Evolutionary conservation across 2,113 vertebrate genomes (phyloP).

Genomic region (Heterochromis multidens): DNA sequence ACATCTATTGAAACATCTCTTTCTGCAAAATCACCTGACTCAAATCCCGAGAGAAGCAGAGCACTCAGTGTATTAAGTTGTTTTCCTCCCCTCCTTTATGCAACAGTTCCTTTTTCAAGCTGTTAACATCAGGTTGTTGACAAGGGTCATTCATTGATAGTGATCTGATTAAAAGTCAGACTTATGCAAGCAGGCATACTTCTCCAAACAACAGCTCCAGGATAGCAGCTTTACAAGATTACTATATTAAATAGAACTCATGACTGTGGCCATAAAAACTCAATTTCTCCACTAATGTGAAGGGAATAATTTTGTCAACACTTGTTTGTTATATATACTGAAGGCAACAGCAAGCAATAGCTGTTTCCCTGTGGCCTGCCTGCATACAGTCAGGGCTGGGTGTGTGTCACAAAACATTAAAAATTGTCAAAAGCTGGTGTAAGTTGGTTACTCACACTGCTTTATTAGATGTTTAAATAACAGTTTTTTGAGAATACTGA

Average conservation of each 20-base stretch:
- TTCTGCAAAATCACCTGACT: constrained; percentile 11
- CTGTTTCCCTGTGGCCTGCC: background rate
- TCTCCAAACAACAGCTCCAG: constrained; percentile 17
- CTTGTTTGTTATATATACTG: background rate
- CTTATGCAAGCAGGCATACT: constrained; percentile 52
- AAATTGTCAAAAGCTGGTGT: accelerated
- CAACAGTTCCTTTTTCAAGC: constrained; percentile 36
- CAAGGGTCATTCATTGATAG: constrained; percentile 31
- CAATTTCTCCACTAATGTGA: constrained; percentile 7
- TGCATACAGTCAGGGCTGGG: background rate
- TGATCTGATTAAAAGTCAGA: constrained; percentile 56
- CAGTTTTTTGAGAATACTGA: background rate
- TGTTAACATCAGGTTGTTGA: constrained; percentile 34
- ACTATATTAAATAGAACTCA: constrained; percentile 39
- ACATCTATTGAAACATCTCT: background rate
- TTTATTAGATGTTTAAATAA: background rate
- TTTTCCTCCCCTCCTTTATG: constrained; percentile 43
- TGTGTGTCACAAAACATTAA: background rate
- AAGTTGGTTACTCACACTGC: background rate
- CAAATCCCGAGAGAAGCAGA: background rate
- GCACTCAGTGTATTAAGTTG: constrained; percentile 17
- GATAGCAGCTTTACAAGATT: constrained; percentile 43
- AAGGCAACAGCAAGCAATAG: background rate
- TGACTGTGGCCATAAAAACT: constrained; percentile 44
- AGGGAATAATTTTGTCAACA: constrained; percentile 19